These are phyloP conservation scores for Lacanobia wlatinum DNA, from an alignment of 2,888 invertebrate genomes.

Conservation along the genomic window DNA sequence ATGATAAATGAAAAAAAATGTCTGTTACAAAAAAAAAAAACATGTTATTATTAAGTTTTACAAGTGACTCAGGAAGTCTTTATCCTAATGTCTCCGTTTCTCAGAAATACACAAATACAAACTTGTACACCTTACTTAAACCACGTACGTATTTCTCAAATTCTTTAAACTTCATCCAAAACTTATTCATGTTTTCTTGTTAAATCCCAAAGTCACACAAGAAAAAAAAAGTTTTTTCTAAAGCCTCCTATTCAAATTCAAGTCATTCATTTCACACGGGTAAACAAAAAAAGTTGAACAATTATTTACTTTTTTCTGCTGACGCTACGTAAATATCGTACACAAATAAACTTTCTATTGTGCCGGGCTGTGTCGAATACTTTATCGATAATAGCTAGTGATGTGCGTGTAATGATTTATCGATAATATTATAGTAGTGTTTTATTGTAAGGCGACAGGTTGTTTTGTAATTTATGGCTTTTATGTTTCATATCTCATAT, in stretches of 20 bases:
- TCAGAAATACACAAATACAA: slow-evolving; percentile 6
- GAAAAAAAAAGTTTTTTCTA: slow-evolving; percentile 10
- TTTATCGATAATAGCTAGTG: slow-evolving; percentile 85
- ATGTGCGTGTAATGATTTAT: slow-evolving; percentile 58
- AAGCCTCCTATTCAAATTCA: slow-evolving; percentile 21
- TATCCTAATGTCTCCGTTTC: neutral
- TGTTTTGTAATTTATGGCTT: slow-evolving; percentile 11
- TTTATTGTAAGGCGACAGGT: slow-evolving; percentile 15
- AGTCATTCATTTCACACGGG: slow-evolving; percentile 46
- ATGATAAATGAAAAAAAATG: neutral
- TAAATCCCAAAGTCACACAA: slow-evolving; percentile 4
- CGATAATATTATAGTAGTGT: slow-evolving; percentile 44
- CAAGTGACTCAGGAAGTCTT: neutral
- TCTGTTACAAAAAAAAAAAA: neutral
- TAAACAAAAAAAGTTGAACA: slow-evolving; percentile 63
- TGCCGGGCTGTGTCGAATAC: slow-evolving; percentile 84
- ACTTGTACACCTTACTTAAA: neutral
- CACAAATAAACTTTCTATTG: slow-evolving; percentile 90
- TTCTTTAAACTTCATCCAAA: neutral
- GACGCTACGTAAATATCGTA: slow-evolving; percentile 70
- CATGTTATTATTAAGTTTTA: neutral
- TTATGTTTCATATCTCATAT: slow-evolving; percentile 2
- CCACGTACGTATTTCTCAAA: neutral
- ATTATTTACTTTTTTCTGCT: slow-evolving; percentile 73
- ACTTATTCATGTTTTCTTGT: neutral